Base-by-base conservation (phyloP, 2,888 invertebrate species). In the Clepsis dumicolana region DNA sequence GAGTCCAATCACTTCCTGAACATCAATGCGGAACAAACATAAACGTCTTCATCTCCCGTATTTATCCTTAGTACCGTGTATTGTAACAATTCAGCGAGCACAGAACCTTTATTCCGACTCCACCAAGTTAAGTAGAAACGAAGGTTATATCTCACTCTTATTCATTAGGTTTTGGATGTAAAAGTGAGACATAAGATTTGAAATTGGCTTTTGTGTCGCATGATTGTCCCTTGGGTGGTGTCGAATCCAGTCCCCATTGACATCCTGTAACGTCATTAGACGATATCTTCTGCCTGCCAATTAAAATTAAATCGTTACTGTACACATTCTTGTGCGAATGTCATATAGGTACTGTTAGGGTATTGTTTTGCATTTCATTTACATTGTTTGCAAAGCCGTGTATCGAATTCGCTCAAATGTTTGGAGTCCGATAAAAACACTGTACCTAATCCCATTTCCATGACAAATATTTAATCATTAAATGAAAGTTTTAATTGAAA, bases 231-330 rank as follows among this genome's bases (percentile, higher is more conserved):
- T n/a, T 38, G 38, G 4, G n/a, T n/a, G 38, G n/a, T 38, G 38
- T 44, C 2, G 18, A 18, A 44, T 44, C 44, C 7, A 8, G n/a
- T 56, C 44, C 16, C 59, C 8, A n/a, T 27, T 24, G 48, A 48
- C 12, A 21, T 21, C 21, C 0, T 21, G 10, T 12, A 48, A 21
- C 2, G 14, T 32, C 29, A 18, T 54, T 4, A 54, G 54, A 32
- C 29, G 16, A 54, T 21, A 56, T 82, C 78, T 78, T 76, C 76
- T 78, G 73, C 77, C 76, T 74, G 81, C 80, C 83, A 88, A 87
- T 88, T 87, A 87, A 85, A 85, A 81, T 77, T 74, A 82, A 82
- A 79, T 83, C 75, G 75, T 73, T 78, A 72, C 75, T 72, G 72
- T 78, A 71, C 75, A 72, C 75, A 74, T 75, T 71, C 67, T 32